Base-by-base conservation (phyloP, 2,797 vertebrate genomes). In the Mormyrops boulengeri region DNA sequence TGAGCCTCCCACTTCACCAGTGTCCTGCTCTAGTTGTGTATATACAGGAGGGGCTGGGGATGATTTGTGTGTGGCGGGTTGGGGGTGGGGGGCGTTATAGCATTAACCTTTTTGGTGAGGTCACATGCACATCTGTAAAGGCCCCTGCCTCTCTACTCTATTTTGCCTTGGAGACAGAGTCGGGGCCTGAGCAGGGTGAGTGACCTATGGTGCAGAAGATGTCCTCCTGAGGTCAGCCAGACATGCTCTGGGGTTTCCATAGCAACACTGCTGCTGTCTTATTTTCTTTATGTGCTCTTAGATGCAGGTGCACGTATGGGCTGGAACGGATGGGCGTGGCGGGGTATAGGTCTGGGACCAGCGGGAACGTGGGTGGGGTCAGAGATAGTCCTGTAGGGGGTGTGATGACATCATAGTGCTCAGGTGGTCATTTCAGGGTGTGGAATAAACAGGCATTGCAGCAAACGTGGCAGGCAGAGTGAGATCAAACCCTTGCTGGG, bases 221-320 rank as follows among this genome's bases (percentile, higher is more conserved):
- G 73, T 41, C 14, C 30, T 8, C 53, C 66, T 8, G 66, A 88
- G 86, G 88, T 91, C 90, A 89, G 52, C 85, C 41, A 53, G 85
- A 89, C 88, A 92, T 93, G 92, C 93, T 91, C 93, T 92, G 93
- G 93, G 92, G 95, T 95, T 95, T 93, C 94, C 91, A 92, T 94
- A 94, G 93, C 89, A 93, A 94, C 92, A 50, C 0, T 92, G 30
- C 30, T 1, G 30, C 11, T 90, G 91, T 93, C 92, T 92, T 90
- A 49, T 84, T 92, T 92, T 44, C 90, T 92, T 22, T 53, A 30
- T 47, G 50, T 85, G n/a, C 41, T 0, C 26, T n/a, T 88, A 66
- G 49, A 60, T 85, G 80, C 49, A 80, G 90, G 87, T 80, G 85
- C 88, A 88, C 50, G 88, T 82, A 85, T 52, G 77, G 73, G 80